Percentiles rank a stretch among this genome's conserved stretches.
Evolutionary conservation across 2,888 invertebrate genomes (phyloP).

Genomic region (Lithophane socia): DNA sequence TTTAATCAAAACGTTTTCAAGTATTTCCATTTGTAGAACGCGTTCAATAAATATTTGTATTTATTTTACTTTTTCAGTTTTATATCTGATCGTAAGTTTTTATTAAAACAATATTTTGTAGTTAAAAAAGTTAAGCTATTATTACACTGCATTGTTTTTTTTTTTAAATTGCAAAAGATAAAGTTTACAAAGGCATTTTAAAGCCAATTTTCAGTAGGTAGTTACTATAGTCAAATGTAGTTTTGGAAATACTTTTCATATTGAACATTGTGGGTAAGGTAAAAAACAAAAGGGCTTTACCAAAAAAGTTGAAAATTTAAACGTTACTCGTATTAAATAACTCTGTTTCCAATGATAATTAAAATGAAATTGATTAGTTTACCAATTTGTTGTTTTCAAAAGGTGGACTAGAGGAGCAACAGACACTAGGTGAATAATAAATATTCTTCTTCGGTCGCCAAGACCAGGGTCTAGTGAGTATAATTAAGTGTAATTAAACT

Average conservation of each 20-base stretch:
- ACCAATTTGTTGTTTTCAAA: neutral
- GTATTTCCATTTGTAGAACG: conserved; percentile 17
- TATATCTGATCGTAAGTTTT: conserved; percentile 5
- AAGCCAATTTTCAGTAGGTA: neutral
- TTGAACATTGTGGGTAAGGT: neutral
- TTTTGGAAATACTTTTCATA: neutral
- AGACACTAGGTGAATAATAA: neutral
- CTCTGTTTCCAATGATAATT: neutral
- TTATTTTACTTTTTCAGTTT: conserved; percentile 9
- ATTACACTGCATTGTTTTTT: neutral
- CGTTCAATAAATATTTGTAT: conserved; percentile 6
- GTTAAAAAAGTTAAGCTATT: neutral
- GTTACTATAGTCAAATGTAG: neutral
- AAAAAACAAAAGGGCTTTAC: neutral
- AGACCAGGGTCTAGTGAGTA: neutral
- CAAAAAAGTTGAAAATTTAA: neutral
- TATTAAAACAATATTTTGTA: neutral
- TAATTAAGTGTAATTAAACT: conserved; percentile 38
- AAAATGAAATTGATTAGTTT: neutral
- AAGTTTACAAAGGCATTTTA: neutral
- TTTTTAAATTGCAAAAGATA: neutral
- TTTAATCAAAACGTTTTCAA: conserved; percentile 31
- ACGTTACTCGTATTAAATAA: neutral
- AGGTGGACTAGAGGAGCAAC: neutral
- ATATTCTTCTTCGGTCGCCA: neutral